phyloP scores from a whole-genome alignment of 2,888 invertebrate species.

The Cryptocheilus praepositus region DNA sequence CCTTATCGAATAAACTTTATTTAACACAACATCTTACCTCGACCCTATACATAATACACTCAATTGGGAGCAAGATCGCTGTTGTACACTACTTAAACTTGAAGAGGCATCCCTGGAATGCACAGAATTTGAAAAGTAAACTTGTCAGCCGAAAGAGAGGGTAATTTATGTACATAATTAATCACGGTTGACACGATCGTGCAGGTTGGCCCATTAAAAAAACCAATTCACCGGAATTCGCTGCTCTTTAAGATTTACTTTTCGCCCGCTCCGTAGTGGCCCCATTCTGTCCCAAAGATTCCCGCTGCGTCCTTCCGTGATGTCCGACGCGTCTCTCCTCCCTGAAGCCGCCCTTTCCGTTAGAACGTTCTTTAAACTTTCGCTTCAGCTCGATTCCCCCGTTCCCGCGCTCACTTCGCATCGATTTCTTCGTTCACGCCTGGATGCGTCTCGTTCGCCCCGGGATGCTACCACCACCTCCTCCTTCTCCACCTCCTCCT shows the following conservation, averaged over 20 bases:
- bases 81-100: too few relatives aligned
- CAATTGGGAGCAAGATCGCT: too few relatives aligned
- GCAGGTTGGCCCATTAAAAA: too few relatives aligned
- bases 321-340: slow-evolving; percentile 9
- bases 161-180: too few relatives aligned
- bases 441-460: slow-evolving; percentile 46
- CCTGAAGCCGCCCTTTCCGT: slow-evolving; percentile 37
- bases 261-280: slow-evolving; percentile 12
- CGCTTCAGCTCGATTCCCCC: slow-evolving; percentile 32
- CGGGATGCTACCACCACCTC: slow-evolving; percentile 39
- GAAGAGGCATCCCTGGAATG: too few relatives aligned
- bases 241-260: slow-evolving; percentile 46
- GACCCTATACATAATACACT: too few relatives aligned
- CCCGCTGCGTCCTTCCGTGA: slow-evolving; percentile 3
- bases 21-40: too few relatives aligned
- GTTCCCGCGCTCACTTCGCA: slow-evolving; percentile 43
- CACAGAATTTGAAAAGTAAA: too few relatives aligned
- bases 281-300: background rate
- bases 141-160: too few relatives aligned
- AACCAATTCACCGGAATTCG: slow-evolving; percentile 31
- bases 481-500: slow-evolving; percentile 23
- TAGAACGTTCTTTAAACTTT: slow-evolving; percentile 52
- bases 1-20: too few relatives aligned
- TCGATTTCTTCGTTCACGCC: slow-evolving; percentile 55
- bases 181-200: too few relatives aligned